phyloP scores from a whole-genome alignment of 2,797 vertebrate genomes.

The Diceros bicornis region DNA sequence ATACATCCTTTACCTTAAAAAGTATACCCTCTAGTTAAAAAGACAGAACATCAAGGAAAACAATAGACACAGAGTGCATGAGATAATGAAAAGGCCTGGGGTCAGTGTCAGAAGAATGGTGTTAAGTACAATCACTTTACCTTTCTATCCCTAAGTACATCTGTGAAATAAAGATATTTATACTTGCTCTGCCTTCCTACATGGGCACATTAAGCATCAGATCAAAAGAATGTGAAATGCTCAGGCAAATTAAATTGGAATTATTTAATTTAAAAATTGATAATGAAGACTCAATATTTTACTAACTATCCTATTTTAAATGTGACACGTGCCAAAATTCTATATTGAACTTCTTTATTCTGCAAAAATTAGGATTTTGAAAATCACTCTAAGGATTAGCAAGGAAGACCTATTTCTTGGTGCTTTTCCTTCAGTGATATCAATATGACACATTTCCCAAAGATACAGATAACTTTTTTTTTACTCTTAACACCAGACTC shows the following conservation, averaged over 20 bases:
- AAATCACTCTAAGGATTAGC: background rate
- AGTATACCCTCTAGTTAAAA: background rate
- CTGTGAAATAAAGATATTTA: conserved; percentile 12
- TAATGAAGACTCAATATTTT: background rate
- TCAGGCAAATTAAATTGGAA: background rate
- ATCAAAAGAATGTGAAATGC: background rate
- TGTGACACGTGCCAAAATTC: background rate
- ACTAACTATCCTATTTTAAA: conserved; percentile 31
- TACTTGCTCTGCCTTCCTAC: background rate
- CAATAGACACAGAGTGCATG: rapidly evolving
- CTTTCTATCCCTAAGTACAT: background rate
- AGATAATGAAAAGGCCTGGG: background rate
- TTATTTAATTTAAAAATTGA: conserved; percentile 10
- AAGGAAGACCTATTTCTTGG: background rate
- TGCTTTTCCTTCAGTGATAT: background rate
- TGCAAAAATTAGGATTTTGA: background rate
- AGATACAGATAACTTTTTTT: background rate
- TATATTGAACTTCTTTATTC: background rate
- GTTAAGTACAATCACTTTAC: background rate
- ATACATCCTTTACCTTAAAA: background rate
- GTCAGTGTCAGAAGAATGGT: background rate
- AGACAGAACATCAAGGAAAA: background rate
- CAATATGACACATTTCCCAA: background rate
- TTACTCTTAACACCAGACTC: background rate
- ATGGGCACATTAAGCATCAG: background rate